Percentiles rank a stretch among this genome's conserved stretches.
phyloP scores from a whole-genome alignment of 1,140 invertebrate genomes.

The Cydia amplana region DNA sequence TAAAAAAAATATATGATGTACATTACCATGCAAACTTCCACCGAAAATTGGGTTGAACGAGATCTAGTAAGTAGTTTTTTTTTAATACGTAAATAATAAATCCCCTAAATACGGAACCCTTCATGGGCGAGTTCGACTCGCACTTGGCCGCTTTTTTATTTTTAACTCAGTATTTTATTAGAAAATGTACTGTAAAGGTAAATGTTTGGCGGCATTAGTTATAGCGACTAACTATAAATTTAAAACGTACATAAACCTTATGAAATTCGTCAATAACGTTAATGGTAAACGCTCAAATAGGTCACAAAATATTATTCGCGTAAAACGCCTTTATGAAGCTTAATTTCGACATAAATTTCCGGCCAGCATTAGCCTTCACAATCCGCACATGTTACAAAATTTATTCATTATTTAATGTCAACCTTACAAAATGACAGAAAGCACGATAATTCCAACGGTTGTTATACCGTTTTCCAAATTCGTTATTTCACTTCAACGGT shows the following conservation, averaged over 20 bases:
- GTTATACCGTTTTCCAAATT: not conserved
- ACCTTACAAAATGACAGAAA: not conserved
- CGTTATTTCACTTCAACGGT: not conserved
- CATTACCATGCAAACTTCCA: no score
- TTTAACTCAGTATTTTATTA: no score
- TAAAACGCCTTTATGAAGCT: slow-evolving; percentile 5
- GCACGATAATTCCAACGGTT: not conserved
- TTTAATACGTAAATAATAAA: no score
- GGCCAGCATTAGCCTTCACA: slow-evolving; percentile 4
- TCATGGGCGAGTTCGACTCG: no score
- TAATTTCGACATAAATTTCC: slow-evolving; percentile 27
- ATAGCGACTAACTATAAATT: not conserved
- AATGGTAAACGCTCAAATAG: not conserved
- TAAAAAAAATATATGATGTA: no score
- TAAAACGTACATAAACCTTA: not conserved
- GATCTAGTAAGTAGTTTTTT: no score
- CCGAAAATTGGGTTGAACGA: no score
- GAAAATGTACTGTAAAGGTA: no score
- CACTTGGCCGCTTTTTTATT: no score
- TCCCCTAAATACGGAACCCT: no score
- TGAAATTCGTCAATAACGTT: not conserved
- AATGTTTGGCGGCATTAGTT: not conserved
- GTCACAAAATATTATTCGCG: not conserved
- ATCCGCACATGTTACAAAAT: slow-evolving; percentile 27
- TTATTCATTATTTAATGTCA: slow-evolving; percentile 32